Evolutionary conservation across 2,113 vertebrate genomes (phyloP).

Genomic region (Connochaetes taurinus): DNA sequence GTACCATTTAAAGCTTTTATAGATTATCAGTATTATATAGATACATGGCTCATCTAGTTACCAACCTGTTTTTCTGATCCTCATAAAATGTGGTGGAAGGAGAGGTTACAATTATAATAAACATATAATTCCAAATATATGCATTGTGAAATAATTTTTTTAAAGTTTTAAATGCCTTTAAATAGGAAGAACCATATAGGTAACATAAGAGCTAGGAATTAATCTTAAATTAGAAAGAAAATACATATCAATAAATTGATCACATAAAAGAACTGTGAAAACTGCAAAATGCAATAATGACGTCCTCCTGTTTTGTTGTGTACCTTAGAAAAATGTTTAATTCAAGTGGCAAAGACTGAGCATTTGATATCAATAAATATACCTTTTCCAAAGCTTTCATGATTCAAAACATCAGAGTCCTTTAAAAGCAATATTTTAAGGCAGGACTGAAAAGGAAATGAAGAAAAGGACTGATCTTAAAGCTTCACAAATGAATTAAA

Average conservation of each 20-base stretch:
- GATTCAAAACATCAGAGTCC: background rate
- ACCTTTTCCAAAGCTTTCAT: background rate
- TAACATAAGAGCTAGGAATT: background rate
- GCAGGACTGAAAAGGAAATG: background rate
- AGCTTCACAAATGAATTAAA: slow-evolving; percentile 4
- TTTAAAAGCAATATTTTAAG: slow-evolving; percentile 35
- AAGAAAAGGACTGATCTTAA: background rate
- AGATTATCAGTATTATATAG: background rate
- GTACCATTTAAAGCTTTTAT: background rate
- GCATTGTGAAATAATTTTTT: background rate
- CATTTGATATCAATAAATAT: background rate
- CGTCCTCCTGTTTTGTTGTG: background rate
- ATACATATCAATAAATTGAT: background rate
- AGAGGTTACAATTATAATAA: background rate
- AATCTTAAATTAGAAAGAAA: background rate
- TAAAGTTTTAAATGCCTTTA: background rate
- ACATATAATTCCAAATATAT: background rate
- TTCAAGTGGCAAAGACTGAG: background rate
- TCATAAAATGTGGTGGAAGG: background rate
- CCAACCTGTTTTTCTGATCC: background rate
- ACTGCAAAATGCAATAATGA: background rate
- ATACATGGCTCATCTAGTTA: background rate
- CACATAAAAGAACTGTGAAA: background rate
- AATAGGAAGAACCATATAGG: background rate
- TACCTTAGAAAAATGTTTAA: background rate